Conservation (phyloP, 2,888 invertebrate species). For the Tenodera sinensis region DNA sequence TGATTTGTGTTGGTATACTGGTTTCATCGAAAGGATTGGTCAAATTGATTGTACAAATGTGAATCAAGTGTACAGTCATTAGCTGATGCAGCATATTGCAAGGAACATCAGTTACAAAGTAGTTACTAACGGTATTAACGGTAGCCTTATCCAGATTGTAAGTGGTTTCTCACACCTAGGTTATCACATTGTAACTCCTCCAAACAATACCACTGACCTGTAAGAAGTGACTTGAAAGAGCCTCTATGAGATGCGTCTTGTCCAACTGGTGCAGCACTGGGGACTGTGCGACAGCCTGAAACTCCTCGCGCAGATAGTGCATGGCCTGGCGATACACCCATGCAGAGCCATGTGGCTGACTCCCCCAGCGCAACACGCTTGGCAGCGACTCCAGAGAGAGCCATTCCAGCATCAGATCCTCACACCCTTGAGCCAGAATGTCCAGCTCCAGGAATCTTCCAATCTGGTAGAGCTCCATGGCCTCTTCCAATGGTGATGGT, state of each 20-base stretch:
- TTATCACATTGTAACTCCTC: not conserved
- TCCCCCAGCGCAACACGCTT: slow-evolving; percentile 81
- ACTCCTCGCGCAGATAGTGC: slow-evolving; percentile 90
- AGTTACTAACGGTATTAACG: too few relatives aligned
- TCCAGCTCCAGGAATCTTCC: slow-evolving; percentile 93
- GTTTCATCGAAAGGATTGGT: too few relatives aligned
- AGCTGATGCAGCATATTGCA: too few relatives aligned
- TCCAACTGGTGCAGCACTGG: slow-evolving; percentile 72
- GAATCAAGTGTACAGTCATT: too few relatives aligned
- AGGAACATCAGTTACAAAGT: too few relatives aligned
- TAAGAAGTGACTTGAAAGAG: slow-evolving; percentile 70
- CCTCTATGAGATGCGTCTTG: slow-evolving; percentile 69
- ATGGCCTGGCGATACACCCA: slow-evolving; percentile 91
- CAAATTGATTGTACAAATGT: too few relatives aligned
- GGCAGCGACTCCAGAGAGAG: slow-evolving; percentile 81
- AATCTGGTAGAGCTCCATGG: slow-evolving; percentile 96
- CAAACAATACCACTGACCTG: slow-evolving; percentile 41
- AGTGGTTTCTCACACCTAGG: not conserved
- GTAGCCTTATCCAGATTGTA: too few relatives aligned
- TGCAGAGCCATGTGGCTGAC: slow-evolving; percentile 84
- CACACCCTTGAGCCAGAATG: slow-evolving; percentile 91
- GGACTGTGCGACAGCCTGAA: slow-evolving; percentile 70
- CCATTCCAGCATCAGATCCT: slow-evolving; percentile 87
- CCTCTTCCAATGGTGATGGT: slow-evolving; percentile 80
- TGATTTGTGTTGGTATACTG: too few relatives aligned